Conservation (phyloP, 1,140 invertebrate species). For the Bombus waltoni region DNA sequence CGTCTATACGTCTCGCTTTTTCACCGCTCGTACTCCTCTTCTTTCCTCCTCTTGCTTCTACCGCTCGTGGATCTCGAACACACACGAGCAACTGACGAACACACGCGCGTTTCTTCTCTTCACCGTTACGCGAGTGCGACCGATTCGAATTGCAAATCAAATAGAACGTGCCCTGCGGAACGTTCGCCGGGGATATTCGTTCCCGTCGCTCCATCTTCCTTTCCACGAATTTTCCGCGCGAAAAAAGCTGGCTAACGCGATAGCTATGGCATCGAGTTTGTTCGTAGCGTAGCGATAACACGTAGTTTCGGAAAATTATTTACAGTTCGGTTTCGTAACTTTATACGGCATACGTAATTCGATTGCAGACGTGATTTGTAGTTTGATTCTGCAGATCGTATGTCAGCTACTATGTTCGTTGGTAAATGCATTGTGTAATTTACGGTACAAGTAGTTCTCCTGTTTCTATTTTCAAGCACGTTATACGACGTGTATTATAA, state of each 20-base stretch:
- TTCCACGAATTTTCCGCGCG: conserved; percentile 27
- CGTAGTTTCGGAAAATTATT: not conserved
- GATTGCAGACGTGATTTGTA: not conserved
- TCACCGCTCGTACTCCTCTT: not conserved
- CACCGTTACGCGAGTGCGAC: conserved; percentile 41
- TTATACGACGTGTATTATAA: no score
- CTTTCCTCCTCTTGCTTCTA: not conserved
- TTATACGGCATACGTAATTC: not conserved
- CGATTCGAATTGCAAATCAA: conserved; percentile 71
- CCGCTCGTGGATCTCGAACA: not conserved
- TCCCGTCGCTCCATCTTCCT: conserved; percentile 23
- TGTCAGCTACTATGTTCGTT: no score
- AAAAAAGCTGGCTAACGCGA: not conserved
- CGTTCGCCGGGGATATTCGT: conserved; percentile 47
- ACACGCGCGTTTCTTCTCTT: conserved; percentile 31
- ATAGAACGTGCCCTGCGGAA: conserved; percentile 51
- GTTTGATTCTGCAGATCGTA: no score
- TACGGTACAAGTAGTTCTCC: no score
- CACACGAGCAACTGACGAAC: not conserved
- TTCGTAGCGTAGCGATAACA: not conserved
- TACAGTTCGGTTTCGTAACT: not conserved
- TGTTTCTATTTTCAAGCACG: no score
- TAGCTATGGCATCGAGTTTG: not conserved
- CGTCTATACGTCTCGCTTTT: not conserved
- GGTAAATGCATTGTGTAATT: no score